Evolutionary conservation across 2,888 invertebrate genomes (phyloP).

Genomic region (Sphaerolaimus hirsutus): DNA sequence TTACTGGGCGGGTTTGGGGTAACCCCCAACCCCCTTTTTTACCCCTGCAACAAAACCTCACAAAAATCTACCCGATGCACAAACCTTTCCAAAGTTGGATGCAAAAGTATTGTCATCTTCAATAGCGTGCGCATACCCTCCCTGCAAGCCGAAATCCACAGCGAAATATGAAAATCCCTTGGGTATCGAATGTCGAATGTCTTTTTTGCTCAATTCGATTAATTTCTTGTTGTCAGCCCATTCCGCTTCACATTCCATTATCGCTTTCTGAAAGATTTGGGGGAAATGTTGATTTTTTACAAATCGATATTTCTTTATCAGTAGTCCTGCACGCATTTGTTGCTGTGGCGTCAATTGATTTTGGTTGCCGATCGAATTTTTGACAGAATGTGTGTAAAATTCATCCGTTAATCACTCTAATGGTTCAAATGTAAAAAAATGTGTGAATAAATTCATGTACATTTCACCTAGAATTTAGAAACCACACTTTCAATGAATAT

Average conservation of each 20-base stretch:
- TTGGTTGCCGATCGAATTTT: too few relatives aligned
- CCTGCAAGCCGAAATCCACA: conserved; percentile 65
- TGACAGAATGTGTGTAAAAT: too few relatives aligned
- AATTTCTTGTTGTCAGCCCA: conserved; percentile 86
- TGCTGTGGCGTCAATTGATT: too few relatives aligned
- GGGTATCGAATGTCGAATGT: conserved; percentile 56
- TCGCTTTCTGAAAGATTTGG: conserved; percentile 60
- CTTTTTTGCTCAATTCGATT: conserved; percentile 43
- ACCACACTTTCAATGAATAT: too few relatives aligned
- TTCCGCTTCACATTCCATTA: conserved; percentile 74
- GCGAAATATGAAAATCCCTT: conserved; percentile 81
- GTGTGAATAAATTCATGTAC: too few relatives aligned
- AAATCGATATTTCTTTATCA: too few relatives aligned
- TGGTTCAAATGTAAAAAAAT: too few relatives aligned
- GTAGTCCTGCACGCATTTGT: too few relatives aligned
- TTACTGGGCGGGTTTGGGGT: too few relatives aligned
- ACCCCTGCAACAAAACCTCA: not conserved
- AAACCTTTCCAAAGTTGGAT: conserved; percentile 61
- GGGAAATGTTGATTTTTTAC: too few relatives aligned
- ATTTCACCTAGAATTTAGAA: too few relatives aligned
- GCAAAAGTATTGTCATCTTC: conserved; percentile 73
- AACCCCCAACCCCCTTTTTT: not conserved
- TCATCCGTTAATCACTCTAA: too few relatives aligned
- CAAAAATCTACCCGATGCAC: conserved; percentile 4
- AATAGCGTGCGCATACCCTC: conserved; percentile 81